Conservation (phyloP, 2,888 invertebrate species). For the Erynnis tages region DNA sequence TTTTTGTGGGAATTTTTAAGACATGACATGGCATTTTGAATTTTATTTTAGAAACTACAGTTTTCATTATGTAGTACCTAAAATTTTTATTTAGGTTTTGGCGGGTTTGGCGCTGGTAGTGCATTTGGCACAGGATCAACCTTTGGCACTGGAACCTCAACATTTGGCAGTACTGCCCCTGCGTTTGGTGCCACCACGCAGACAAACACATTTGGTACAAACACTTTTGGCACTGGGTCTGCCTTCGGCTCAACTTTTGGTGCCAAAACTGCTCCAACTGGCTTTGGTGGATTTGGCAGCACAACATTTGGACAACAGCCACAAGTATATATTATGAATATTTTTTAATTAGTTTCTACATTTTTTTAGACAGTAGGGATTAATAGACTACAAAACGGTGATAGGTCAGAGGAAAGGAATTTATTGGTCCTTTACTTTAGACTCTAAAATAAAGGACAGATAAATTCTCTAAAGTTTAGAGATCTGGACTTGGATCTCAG, state of each 20-base stretch:
- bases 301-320: conserved; percentile 72
- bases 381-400: too few relatives aligned
- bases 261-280: conserved; percentile 58
- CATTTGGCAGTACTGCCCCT: conserved; percentile 52
- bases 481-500: too few relatives aligned
- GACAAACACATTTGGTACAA: conserved; percentile 57
- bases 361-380: too few relatives aligned
- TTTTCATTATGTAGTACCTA: too few relatives aligned
- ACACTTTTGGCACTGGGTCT: conserved; percentile 59
- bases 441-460: too few relatives aligned
- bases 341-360: too few relatives aligned
- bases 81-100: conserved; percentile 49
- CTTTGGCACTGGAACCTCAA: conserved; percentile 55
- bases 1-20: too few relatives aligned
- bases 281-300: conserved; percentile 73
- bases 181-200: conserved; percentile 60
- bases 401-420: too few relatives aligned
- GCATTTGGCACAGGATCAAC: conserved; percentile 52
- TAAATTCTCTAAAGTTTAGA: too few relatives aligned
- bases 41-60: neutral
- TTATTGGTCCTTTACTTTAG: too few relatives aligned
- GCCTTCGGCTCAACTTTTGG: conserved; percentile 73
- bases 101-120: conserved; percentile 46
- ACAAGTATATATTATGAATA: conserved; percentile 46
- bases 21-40: too few relatives aligned